A percentile compares a stretch with the other conserved stretches of the same genome.
These are phyloP conservation scores for Thamnophis elegans DNA, from an alignment of 2,797 vertebrate species.

Conservation along the genomic window DNA sequence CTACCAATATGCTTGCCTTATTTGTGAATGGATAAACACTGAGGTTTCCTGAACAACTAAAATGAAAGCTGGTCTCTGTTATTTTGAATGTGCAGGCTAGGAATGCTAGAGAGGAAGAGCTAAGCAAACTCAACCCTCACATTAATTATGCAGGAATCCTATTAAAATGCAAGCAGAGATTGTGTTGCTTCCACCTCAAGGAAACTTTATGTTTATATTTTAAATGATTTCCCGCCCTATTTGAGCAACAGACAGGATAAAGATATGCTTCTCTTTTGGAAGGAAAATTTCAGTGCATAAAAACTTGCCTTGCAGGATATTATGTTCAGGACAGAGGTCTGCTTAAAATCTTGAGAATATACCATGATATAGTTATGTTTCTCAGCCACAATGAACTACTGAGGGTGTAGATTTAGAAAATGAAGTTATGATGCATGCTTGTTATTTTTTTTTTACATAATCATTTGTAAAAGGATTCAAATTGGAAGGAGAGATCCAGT, in stretches of 20 bases:
- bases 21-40: conserved; percentile 30
- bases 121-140: not conserved
- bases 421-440: conserved; percentile 70
- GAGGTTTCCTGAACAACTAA: conserved; percentile 35
- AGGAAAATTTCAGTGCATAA: conserved; percentile 43
- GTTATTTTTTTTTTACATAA: conserved; percentile 71
- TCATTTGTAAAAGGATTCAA: conserved; percentile 65
- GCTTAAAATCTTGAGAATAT: conserved; percentile 65
- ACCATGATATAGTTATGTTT: conserved; percentile 69
- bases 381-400: conserved; percentile 72
- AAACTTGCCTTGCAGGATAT: conserved; percentile 52
- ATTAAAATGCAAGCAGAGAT: not conserved
- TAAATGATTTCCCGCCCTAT: not conserved
- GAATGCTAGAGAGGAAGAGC: not conserved
- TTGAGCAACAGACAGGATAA: not conserved
- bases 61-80: conserved; percentile 39
- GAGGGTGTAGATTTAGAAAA: conserved; percentile 74
- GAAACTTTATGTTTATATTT: not conserved
- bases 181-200: not conserved
- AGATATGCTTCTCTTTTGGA: conserved; percentile 42
- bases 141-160: not conserved
- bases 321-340: conserved; percentile 68
- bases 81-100: not conserved
- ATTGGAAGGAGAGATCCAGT: conserved; percentile 18
- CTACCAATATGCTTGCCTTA: conserved; percentile 19